These are phyloP conservation scores for Anneissia japonica DNA, from an alignment of 35 echinoderm and acorn worm species.

Conservation along the genomic window DNA sequence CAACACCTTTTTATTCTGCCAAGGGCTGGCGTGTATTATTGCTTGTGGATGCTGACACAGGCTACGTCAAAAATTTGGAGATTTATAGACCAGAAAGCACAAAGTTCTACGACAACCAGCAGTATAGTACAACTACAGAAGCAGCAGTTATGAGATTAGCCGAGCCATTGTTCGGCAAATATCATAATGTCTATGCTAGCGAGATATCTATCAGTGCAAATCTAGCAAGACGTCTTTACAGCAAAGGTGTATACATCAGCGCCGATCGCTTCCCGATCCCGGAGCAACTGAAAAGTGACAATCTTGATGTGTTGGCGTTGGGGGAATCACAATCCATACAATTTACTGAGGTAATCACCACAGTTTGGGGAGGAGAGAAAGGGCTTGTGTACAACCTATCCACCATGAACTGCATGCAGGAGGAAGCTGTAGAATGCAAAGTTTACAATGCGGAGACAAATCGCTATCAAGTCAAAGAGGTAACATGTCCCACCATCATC, in stretches of 20 bases:
- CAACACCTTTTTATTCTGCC: background rate
- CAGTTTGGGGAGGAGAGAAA: background rate
- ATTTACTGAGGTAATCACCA: conserved; percentile 7
- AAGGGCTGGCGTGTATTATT: conserved; percentile 6
- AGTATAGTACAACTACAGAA: background rate
- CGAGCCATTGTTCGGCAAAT: background rate
- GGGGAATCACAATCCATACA: background rate
- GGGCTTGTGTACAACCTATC: background rate
- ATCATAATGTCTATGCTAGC: conserved; percentile 2
- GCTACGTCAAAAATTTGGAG: conserved; percentile 15
- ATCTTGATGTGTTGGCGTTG: background rate
- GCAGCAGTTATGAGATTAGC: background rate
- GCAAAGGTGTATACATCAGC: background rate
- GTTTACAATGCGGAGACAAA: background rate
- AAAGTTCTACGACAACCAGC: background rate
- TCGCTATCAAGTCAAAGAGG: background rate
- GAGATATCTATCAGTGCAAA: conserved; percentile 8
- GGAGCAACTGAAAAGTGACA: background rate
- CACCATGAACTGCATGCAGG: background rate
- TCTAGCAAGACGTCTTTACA: conserved; percentile 4
- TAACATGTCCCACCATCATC: background rate
- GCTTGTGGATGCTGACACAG: conserved; percentile 14
- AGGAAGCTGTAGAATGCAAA: background rate
- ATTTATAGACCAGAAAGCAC: background rate
- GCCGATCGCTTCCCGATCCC: conserved; percentile 5